Percentiles rank a stretch among this genome's conserved stretches.
phyloP scores from a whole-genome alignment of 2,113 vertebrate genomes.

The Paraplagusia blochii region DNA sequence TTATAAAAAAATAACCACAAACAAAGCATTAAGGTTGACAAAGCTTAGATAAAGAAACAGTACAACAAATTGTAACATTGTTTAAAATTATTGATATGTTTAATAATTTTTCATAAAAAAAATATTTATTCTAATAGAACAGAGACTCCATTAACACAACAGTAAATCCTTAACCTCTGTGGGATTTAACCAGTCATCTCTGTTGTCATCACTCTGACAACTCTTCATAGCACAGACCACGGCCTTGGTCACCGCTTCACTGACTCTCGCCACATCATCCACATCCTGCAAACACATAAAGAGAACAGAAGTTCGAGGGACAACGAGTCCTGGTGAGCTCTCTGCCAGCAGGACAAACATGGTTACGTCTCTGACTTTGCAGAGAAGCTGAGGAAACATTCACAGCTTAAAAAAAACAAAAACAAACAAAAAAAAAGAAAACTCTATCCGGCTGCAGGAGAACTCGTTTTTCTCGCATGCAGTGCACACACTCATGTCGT shows the following conservation, averaged over 20 bases:
- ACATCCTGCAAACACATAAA: constrained; percentile 74
- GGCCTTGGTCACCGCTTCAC: constrained; percentile 86
- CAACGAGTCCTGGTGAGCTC: too few species aligned
- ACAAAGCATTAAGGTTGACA: too few species aligned
- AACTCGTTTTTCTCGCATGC: constrained; percentile 22
- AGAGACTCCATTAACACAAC: neutral
- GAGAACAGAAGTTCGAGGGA: neutral
- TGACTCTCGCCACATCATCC: constrained; percentile 84
- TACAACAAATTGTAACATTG: too few species aligned
- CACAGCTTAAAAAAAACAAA: constrained; percentile 22
- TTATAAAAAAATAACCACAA: too few species aligned
- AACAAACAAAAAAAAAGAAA: constrained; percentile 45
- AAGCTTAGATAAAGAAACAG: too few species aligned
- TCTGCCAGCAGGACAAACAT: too few species aligned
- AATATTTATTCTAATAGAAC: too few species aligned
- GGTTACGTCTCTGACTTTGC: constrained; percentile 20
- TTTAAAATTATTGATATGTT: too few species aligned
- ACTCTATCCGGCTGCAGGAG: constrained; percentile 13
- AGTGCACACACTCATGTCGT: neutral
- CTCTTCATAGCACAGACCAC: constrained; percentile 87
- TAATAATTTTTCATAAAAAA: too few species aligned
- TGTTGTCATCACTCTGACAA: constrained; percentile 66
- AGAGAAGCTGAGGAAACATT: neutral
- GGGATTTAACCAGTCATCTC: constrained; percentile 88
- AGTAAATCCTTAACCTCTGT: constrained; percentile 80